Base-by-base conservation (phyloP, 2,113 vertebrate species). In the Lontra canadensis region DNA sequence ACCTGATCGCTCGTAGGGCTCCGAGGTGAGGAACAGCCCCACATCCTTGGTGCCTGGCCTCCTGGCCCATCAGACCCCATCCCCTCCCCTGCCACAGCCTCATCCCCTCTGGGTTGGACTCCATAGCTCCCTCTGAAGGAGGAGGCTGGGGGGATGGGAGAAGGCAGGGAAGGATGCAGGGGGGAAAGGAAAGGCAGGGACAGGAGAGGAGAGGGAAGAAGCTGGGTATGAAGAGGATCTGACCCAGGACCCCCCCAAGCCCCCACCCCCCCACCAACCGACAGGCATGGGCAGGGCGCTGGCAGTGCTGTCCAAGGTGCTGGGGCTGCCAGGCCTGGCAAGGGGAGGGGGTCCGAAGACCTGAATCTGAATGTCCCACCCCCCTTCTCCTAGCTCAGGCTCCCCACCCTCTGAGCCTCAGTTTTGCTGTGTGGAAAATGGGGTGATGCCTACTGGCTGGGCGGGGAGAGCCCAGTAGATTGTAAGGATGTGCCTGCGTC, bases 281-380 rank as follows among this genome's bases (percentile, higher is more conserved):
- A 15, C 13, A 39, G 73, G 78, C 44, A 3, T 0, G 31, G 71
- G 31, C 52, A 0, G 4, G 9, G 25, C 2, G 0, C 17, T 21
- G 42, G 25, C 0, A 76, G 76, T 10, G 61, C 94, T 97, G 96
- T 98, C 94, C 97, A 95, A 89, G 95, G 96, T 96, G 47, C 97
- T 87, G 34, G 25, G 55, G 18, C 25, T 2, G 49, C 26, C 3
- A 0, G 61, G 29, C 49, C n/a, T 7, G 36, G 89, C 4, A 3
- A 4, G 42, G 73, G 52, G 49, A 0, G 10, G 74, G 52, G 0
- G 2, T 67, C 7, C 17, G 31, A 18, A 21, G 42, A 39, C 49
- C 23, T 1, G 59, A 65, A 25, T 86, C 96, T 86, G 65, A 63
- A 49, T 21, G 90, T 42, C 90, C 9, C 1, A 13, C 18, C 49